phyloP scores from a whole-genome alignment of 2,888 invertebrate genomes.

The Camponotus fellah region DNA sequence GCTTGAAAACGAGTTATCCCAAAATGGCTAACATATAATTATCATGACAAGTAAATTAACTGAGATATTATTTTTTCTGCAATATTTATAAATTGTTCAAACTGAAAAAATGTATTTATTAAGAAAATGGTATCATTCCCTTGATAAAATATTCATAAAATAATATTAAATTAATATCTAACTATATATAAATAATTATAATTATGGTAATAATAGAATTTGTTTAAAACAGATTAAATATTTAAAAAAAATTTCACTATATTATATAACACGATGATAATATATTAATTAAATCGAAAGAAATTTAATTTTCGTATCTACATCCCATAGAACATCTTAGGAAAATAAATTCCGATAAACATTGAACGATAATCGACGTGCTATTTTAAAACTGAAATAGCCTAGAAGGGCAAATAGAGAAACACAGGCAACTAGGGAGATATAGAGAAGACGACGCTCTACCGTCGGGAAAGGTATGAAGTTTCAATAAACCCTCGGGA shows the following conservation, averaged over 20 bases:
- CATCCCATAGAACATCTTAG: constrained; percentile 45
- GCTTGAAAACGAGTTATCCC: constrained; percentile 41
- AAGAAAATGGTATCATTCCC: background rate
- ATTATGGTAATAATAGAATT: background rate
- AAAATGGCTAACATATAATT: constrained; percentile 46
- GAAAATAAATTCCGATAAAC: constrained; percentile 66
- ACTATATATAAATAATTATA: background rate
- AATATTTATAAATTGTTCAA: background rate
- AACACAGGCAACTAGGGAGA: constrained; percentile 21
- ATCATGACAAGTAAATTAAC: constrained; percentile 41
- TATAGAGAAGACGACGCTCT: constrained; percentile 17
- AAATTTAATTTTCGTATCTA: constrained; percentile 62
- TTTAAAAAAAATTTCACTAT: background rate
- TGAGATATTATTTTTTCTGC: constrained; percentile 38
- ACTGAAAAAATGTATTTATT: background rate
- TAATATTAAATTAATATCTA: background rate
- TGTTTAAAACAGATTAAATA: background rate
- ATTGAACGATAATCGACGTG: constrained; percentile 68
- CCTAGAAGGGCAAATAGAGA: constrained; percentile 32
- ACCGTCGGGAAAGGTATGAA: constrained; percentile 63
- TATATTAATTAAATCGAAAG: background rate
- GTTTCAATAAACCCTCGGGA: constrained; percentile 71
- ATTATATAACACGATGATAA: background rate
- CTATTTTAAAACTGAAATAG: constrained; percentile 34
- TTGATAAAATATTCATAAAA: background rate